Conservation (phyloP, 1,140 invertebrate genomes). For the Zaprionus capensis region DNA sequence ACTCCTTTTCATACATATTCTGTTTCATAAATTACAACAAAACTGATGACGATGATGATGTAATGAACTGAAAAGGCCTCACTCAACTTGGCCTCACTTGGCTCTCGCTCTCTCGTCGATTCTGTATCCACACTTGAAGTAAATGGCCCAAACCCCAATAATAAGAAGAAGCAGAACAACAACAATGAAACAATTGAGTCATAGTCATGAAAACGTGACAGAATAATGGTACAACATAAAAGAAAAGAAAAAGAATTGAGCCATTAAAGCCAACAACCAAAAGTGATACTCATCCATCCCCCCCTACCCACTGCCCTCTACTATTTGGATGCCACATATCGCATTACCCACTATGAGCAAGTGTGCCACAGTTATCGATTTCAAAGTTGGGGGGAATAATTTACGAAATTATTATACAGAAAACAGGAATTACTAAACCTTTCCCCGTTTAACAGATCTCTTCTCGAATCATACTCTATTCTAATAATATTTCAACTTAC, state of each 20-base stretch:
- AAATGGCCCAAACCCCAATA: conserved; percentile 48
- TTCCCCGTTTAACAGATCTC: not conserved
- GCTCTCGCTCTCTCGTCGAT: conserved; percentile 3
- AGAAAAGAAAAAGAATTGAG: conserved; percentile 58
- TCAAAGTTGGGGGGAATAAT: not conserved
- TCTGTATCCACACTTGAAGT: conserved; percentile 21
- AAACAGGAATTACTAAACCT: not conserved
- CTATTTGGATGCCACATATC: conserved; percentile 8
- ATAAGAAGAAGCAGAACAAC: conserved; percentile 12
- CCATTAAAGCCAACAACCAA: conserved; percentile 24
- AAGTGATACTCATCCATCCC: conserved; percentile 7
- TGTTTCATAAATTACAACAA: conserved; percentile 17
- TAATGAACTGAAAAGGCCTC: conserved; percentile 44
- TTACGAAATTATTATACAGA: not conserved
- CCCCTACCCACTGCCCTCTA: not conserved
- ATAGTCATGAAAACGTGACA: conserved; percentile 69
- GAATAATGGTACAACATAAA: conserved; percentile 72
- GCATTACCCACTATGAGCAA: conserved; percentile 21
- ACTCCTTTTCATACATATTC: not conserved
- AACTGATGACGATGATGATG: conserved; percentile 55
- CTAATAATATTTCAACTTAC: conserved; percentile 14
- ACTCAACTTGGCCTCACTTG: conserved; percentile 36
- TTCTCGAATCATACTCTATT: not conserved
- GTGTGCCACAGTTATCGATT: conserved; percentile 7
- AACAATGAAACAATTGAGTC: conserved; percentile 46